These are phyloP conservation scores for Drosophila jambulina DNA, from an alignment of 1,140 invertebrate species.

Conservation along the genomic window DNA sequence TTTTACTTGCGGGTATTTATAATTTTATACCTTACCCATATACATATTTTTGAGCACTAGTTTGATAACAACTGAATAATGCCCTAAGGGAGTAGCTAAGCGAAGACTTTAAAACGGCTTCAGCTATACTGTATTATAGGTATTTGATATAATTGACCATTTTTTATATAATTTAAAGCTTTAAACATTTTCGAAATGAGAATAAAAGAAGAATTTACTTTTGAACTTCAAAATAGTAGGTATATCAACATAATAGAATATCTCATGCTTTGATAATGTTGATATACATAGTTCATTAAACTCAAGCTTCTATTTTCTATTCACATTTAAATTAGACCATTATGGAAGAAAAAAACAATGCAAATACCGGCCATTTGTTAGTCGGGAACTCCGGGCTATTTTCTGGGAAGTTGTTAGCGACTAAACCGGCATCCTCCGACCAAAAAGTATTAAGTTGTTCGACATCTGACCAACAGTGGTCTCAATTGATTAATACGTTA, in stretches of 20 bases:
- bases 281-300: background rate
- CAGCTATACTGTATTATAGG: no score
- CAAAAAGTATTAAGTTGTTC: background rate
- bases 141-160: background rate
- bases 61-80: no score
- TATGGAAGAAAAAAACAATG: background rate
- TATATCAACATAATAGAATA: no score
- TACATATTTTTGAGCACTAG: no score
- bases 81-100: no score
- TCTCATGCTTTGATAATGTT: background rate
- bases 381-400: slow-evolving; percentile 3
- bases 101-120: no score
- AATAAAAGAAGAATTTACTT: background rate
- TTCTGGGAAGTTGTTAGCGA: background rate
- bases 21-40: no score
- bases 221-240: background rate
- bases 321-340: slow-evolving; percentile 2
- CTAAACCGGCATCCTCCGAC: slow-evolving; percentile 1
- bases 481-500: slow-evolving; percentile 4
- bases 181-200: background rate
- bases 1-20: background rate
- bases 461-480: background rate
- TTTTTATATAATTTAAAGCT: background rate
- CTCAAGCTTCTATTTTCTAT: background rate
- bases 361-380: background rate